Conservation (phyloP, 2,113 vertebrate species). For the Glaucomys volans region DNA sequence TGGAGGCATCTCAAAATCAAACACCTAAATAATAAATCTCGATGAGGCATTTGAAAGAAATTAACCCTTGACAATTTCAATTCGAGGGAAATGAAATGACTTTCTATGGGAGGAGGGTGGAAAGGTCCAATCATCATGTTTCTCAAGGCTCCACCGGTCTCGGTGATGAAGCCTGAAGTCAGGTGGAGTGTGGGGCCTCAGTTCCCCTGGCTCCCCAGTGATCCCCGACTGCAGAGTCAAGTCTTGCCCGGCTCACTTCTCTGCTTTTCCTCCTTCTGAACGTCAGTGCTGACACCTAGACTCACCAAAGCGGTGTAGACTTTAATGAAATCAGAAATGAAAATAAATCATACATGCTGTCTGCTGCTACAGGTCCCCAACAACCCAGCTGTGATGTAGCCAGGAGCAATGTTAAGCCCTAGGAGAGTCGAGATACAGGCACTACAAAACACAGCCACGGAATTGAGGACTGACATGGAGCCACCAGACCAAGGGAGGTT, state of each 20-base stretch:
- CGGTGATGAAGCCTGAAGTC: not conserved
- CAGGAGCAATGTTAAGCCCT: not conserved
- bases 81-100: not conserved
- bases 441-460: not conserved
- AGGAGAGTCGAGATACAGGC: not conserved
- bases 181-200: not conserved
- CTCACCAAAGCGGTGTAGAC: not conserved
- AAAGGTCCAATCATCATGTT: not conserved
- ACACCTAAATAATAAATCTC: not conserved
- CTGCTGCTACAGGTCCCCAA: not conserved
- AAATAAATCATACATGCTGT: not conserved
- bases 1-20: not conserved
- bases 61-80: not conserved
- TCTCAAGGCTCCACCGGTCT: not conserved
- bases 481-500: not conserved
- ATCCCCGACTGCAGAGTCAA: not conserved
- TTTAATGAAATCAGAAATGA: constrained; percentile 9
- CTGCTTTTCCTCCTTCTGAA: not conserved
- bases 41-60: not conserved
- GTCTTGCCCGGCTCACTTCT: not conserved
- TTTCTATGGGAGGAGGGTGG: not conserved
- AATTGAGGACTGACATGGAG: not conserved
- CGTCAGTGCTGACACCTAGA: not conserved
- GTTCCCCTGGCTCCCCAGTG: not conserved
- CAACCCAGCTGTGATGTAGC: not conserved